phyloP scores from a whole-genome alignment of 2,888 invertebrate species.

The Thecocarcelia acutangulata region DNA sequence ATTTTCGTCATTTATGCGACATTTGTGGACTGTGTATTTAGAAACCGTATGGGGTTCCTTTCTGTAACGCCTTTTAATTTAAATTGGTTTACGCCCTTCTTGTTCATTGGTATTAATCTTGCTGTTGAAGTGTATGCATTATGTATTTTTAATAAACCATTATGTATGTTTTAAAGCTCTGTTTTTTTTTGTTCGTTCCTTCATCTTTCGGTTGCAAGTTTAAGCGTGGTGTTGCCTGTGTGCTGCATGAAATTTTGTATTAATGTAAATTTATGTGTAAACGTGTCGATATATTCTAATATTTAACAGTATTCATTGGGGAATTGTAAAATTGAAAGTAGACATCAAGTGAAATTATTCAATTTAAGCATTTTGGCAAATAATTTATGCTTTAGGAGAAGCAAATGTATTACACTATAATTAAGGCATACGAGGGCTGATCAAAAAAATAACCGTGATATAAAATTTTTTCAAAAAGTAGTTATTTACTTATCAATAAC shows the following conservation, averaged over 20 bases:
- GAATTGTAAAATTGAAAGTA: conserved; percentile 59
- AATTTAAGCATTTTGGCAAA: conserved; percentile 44
- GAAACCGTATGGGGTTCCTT: conserved; percentile 68
- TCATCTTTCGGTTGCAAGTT: background rate
- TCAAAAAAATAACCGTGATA: no score
- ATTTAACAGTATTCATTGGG: conserved; percentile 41
- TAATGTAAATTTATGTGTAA: conserved; percentile 1
- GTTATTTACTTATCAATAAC: no score
- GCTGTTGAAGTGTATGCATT: conserved; percentile 63
- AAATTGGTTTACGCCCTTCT: conserved; percentile 68
- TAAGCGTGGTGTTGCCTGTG: background rate
- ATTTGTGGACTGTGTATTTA: conserved; percentile 66
- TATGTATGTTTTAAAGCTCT: conserved; percentile 39
- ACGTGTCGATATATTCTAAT: conserved; percentile 31
- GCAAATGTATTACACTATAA: background rate
- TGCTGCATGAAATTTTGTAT: conserved; percentile 22
- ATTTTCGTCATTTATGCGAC: conserved; percentile 68
- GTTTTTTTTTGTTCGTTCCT: no score
- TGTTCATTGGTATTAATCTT: conserved; percentile 68
- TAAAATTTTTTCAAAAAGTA: no score
- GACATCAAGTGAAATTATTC: conserved; percentile 53
- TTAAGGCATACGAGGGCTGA: background rate
- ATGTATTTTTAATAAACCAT: conserved; percentile 69
- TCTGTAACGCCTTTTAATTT: conserved; percentile 68
- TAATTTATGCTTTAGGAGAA: conserved; percentile 33